Evolutionary conservation across 2,888 invertebrate genomes (phyloP), one percentile per base, ranked within the genome.

Genomic region (Acleris literana): DNA sequence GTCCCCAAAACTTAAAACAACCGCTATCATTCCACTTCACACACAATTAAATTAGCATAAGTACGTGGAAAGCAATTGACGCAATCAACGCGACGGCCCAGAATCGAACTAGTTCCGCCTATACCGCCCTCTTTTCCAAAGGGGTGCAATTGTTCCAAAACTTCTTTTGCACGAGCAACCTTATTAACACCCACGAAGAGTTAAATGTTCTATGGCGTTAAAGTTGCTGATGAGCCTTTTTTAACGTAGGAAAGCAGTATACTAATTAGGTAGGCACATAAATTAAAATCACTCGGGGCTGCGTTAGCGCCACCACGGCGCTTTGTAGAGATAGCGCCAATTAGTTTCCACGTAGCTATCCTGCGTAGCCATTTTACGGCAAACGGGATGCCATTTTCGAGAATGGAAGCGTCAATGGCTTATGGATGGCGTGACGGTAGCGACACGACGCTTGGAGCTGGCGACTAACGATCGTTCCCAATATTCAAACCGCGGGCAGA

Each of bases 241-340:
- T 39, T 4, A 39, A 39, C 39, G 13, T 11, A 39, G 39, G 13
- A 13, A 39, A 39, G 39, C 39, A 39, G 39, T 46, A 17, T 46
- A 39, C 78, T 84, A 86, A 87, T 85, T 83, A 84, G 75, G 83
- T 84, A 33, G 65, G 49, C 51, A 56, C 65, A 66, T 66, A 62
- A 85, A 87, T 86, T 88, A 85, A 84, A 87, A 86, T 85, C 81
- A 84, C 82, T 80, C 78, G 77, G 46, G 51, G 61, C 60, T 48
- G 63, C 59, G 64, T 63, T 51, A 48, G 48, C 39, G 51, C 22
- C 51, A 39, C 52, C n/a, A n/a, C n/a, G 48, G 58, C 51, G 53
- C 56, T 68, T 65, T 66, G 66, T 61, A 33, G 62, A 69, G 62
- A 70, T 68, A 57, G 62, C 59, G 63, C 68, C 72, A 72, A 72